Conservation (phyloP, 2,797 vertebrate species). For the Tragelaphus oryx region DNA sequence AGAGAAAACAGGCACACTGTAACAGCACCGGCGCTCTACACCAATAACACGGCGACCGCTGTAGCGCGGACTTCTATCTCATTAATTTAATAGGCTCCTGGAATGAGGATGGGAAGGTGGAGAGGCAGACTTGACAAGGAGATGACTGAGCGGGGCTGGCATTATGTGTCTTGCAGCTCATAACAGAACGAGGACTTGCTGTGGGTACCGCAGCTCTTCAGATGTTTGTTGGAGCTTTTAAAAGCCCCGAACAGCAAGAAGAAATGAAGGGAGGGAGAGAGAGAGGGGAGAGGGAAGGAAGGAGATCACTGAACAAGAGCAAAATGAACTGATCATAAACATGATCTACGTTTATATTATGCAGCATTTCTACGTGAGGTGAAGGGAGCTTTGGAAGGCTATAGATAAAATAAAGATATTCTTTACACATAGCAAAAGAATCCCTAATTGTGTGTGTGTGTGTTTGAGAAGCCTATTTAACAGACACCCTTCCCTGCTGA, state of each 20-base stretch:
- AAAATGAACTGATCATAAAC: conserved; percentile 50
- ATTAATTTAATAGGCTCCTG: conserved; percentile 92
- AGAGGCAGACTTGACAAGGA: conserved; percentile 75
- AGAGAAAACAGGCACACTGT: conserved; percentile 85
- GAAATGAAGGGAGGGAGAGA: background rate
- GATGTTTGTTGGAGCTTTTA: conserved; percentile 36
- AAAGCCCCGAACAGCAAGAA: conserved; percentile 26
- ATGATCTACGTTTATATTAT: conserved; percentile 25
- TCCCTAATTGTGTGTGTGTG: background rate
- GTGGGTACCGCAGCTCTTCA: conserved; percentile 21
- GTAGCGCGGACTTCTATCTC: conserved; percentile 85
- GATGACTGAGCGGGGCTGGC: conserved; percentile 65
- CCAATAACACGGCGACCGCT: conserved; percentile 83
- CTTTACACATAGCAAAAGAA: background rate
- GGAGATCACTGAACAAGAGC: background rate
- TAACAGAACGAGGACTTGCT: conserved; percentile 30
- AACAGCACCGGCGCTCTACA: conserved; percentile 80
- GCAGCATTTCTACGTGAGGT: background rate
- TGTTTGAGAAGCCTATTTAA: background rate
- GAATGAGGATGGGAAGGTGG: conserved; percentile 78
- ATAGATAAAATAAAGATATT: conserved; percentile 28
- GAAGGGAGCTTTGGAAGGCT: background rate
- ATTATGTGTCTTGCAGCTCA: conserved; percentile 34
- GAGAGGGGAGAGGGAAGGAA: background rate
- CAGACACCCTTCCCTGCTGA: background rate